These are phyloP conservation scores for Diadophis punctatus DNA, from an alignment of 2,113 vertebrate genomes.

Conservation along the genomic window DNA sequence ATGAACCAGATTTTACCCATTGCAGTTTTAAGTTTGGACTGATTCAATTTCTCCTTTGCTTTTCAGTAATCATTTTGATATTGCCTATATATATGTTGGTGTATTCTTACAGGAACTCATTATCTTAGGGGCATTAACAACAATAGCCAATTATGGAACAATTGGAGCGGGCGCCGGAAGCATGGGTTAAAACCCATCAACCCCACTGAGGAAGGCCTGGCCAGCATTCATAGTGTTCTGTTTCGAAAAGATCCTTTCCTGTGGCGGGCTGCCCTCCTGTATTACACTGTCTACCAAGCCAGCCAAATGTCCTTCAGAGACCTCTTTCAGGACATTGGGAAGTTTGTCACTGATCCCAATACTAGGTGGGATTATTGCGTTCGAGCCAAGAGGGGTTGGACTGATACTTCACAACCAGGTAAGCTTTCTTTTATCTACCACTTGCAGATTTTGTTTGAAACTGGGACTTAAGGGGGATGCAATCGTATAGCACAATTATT, in stretches of 20 bases:
- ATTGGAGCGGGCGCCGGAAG: conserved; percentile 71
- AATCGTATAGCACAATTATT: not conserved
- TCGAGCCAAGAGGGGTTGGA: conserved; percentile 92
- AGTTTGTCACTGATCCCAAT: conserved; percentile 84
- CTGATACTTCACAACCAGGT: conserved; percentile 86
- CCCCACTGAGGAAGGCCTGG: conserved; percentile 92
- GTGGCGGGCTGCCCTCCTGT: conserved; percentile 93
- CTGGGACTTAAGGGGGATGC: not conserved
- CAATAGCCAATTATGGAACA: conserved; percentile 88
- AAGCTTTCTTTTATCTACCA: not conserved
- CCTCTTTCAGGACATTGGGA: conserved; percentile 82
- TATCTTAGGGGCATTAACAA: conserved; percentile 92
- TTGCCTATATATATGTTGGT: not conserved
- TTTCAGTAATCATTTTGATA: not conserved
- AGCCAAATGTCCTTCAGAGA: conserved; percentile 85
- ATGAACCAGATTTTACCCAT: not conserved
- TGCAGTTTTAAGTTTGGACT: not conserved
- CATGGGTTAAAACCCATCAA: conserved; percentile 84
- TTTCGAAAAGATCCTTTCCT: conserved; percentile 87
- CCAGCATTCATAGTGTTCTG: conserved; percentile 91
- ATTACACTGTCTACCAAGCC: conserved; percentile 90
- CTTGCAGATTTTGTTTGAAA: not conserved
- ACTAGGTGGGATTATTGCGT: conserved; percentile 96
- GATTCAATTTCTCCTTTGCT: not conserved
- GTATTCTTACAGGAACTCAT: conserved; percentile 79